These are phyloP conservation scores for Eciton burchellii DNA, from an alignment of 1,140 invertebrate species.

Conservation along the genomic window DNA sequence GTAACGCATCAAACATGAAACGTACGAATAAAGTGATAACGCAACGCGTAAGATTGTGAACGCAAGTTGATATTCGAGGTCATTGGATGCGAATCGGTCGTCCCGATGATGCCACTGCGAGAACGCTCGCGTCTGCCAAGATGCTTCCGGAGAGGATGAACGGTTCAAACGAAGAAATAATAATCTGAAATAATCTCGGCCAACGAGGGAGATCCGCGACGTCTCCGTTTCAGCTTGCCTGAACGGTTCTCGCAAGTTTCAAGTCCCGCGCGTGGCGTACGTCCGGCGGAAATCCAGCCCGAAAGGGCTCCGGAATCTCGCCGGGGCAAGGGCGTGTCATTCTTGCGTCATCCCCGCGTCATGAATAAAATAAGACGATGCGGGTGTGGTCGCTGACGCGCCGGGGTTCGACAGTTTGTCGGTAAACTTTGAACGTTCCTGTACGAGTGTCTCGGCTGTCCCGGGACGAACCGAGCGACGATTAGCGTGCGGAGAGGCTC, in stretches of 20 bases:
- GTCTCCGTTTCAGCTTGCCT: no score
- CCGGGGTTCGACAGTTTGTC: background rate
- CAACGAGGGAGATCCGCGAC: no score
- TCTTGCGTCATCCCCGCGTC: background rate
- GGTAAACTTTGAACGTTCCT: background rate
- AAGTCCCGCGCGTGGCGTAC: no score
- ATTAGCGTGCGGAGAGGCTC: slow-evolving; percentile 29
- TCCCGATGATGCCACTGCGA: no score
- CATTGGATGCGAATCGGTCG: slow-evolving; percentile 13
- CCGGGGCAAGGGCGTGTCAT: no score
- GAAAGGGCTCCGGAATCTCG: background rate
- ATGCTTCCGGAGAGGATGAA: no score
- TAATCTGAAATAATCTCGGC: no score
- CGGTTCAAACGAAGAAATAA: no score
- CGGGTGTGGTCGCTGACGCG: background rate
- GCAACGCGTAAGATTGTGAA: background rate
- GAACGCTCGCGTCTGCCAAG: no score
- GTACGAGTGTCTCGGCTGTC: slow-evolving; percentile 8
- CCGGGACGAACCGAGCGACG: background rate
- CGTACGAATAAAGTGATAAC: slow-evolving; percentile 1
- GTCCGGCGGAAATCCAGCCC: background rate
- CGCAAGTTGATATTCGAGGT: background rate
- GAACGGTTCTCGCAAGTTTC: no score
- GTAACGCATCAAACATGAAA: background rate
- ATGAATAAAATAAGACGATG: background rate